Base-by-base conservation (phyloP, 1,140 invertebrate genomes). In the Piezodorus guildinii region DNA sequence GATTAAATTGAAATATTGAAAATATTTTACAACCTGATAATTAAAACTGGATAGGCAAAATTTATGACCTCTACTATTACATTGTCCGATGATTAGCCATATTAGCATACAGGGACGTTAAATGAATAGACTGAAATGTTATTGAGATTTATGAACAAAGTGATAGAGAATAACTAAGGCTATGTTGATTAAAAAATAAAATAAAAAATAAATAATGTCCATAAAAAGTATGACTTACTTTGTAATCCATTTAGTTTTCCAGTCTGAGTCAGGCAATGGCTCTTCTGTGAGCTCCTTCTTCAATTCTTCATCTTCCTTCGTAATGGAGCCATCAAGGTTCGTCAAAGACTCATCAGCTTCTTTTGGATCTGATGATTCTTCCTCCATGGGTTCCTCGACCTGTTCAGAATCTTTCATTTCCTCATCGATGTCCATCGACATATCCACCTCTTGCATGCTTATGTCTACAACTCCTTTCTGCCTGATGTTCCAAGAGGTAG, bases 401-500 rank as follows among this genome's bases (percentile, higher is more conserved):
- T 77, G 70, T 56, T 79, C 74, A 17, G 71, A 51, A 16, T 66
- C 63, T 16, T 74, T 71, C 25, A 71, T 68, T n/a, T 62, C 39
- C 43, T 72, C 68, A n/a, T 70, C 34, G 9, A 39, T 39, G 1
- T 39, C 34, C 34, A 39, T 39, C 12, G 9, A 39, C 34, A 39
- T 39, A 39, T 39, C 34, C 6, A 39, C 65, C 45, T 72, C 69
- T 30, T 68, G 66, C 62, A 71, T 69, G 60, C 56, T 58, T 0
- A 62, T 56, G 27, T 60, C 54, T 14, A 17, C 17, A 6, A 68
- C 23, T 64, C 39, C 62, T 60, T 19, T 15, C 44, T 62, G 61
- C 19, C 75, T 73, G 58, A 83, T 78, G 66, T 76, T 78, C 68
- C 75, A 78, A 21, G 71, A 74, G 61, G 72, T 71, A 1, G 77